A percentile compares a stretch with the other conserved stretches of the same genome.
Evolutionary conservation across 2,113 vertebrate species (phyloP).

Genomic region (Myotis lucifugus): DNA sequence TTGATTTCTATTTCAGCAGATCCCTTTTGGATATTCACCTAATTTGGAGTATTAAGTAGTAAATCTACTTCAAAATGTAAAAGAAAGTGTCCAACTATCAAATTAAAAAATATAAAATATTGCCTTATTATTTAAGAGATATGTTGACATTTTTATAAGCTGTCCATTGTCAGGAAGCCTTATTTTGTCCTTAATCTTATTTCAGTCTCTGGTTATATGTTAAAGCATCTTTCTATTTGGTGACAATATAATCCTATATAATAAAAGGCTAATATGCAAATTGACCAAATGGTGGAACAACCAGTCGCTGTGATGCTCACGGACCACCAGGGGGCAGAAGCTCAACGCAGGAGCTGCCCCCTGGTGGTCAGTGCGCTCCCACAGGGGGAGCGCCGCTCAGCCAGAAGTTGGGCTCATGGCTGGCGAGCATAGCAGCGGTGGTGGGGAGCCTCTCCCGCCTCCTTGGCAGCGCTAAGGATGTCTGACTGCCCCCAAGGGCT

Average conservation of each 20-base stretch:
- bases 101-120: background rate
- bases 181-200: background rate
- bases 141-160: background rate
- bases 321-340: no score
- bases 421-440: no score
- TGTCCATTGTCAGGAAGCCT: background rate
- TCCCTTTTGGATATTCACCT: background rate
- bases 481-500: no score
- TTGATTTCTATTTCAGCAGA: conserved; percentile 36
- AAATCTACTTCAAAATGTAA: conserved; percentile 19
- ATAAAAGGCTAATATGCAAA: no score
- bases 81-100: background rate
- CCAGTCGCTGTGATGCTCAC: no score
- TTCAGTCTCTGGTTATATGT: background rate
- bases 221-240: conserved; percentile 1
- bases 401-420: no score
- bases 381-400: no score
- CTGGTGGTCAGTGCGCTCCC: no score
- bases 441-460: no score
- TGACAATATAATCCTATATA: background rate
- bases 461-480: no score
- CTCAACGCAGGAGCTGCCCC: no score
- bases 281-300: no score
- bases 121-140: background rate
- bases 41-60: conserved; percentile 36